Evolutionary conservation across 2,888 invertebrate species (phyloP).

Genomic region (Fissipunctia ypsillon): DNA sequence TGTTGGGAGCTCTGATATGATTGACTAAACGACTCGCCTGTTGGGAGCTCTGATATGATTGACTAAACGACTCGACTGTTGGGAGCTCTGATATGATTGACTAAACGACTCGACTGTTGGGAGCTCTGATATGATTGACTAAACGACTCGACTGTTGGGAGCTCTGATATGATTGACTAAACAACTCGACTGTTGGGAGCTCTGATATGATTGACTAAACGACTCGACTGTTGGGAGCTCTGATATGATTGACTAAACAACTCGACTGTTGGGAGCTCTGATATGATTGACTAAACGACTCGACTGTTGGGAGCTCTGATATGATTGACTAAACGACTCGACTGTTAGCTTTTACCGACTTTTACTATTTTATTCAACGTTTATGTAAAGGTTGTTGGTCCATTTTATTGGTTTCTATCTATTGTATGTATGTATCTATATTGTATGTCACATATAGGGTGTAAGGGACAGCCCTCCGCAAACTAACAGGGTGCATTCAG

Average conservation of each 20-base stretch:
- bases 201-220: slow-evolving; percentile 42
- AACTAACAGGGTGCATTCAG: no score
- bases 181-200: slow-evolving; percentile 37
- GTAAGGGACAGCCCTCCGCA: no score
- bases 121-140: slow-evolving; percentile 42
- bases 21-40: no score
- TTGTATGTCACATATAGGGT: no score
- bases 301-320: slow-evolving; percentile 35
- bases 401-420: no score
- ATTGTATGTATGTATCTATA: no score
- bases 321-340: slow-evolving; percentile 48
- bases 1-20: slow-evolving; percentile 39
- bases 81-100: slow-evolving; percentile 41
- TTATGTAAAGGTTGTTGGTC: background rate
- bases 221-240: slow-evolving; percentile 35
- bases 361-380: slow-evolving; percentile 17
- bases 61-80: no score
- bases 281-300: no score
- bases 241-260: slow-evolving; percentile 45
- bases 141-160: no score
- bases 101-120: no score
- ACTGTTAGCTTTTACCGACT: slow-evolving; percentile 30
- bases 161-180: slow-evolving; percentile 43
- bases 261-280: slow-evolving; percentile 32
- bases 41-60: slow-evolving; percentile 41